phyloP scores from a whole-genome alignment of 2,113 vertebrate species.

The Chaetodon auriga region DNA sequence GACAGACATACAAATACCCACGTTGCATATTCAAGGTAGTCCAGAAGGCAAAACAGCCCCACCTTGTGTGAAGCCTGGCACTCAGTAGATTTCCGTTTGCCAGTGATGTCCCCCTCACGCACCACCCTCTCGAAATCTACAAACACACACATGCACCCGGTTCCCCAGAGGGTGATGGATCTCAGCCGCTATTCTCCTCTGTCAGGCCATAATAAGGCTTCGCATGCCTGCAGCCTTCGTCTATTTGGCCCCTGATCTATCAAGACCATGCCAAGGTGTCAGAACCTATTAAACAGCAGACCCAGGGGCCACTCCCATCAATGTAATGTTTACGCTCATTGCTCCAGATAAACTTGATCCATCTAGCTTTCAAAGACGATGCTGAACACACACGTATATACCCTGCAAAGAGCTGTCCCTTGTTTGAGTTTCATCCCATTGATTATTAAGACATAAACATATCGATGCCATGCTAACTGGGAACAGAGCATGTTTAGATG shows the following conservation, averaged over 20 bases:
- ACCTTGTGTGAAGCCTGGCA: conserved; percentile 45
- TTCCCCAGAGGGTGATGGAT: conserved; percentile 73
- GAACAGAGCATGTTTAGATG: neutral
- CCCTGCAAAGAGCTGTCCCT: no score
- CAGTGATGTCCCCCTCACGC: conserved; percentile 30
- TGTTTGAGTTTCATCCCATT: neutral
- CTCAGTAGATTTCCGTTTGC: conserved; percentile 53
- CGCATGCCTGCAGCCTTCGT: conserved; percentile 61
- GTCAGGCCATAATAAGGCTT: conserved; percentile 68
- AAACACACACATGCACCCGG: conserved; percentile 61
- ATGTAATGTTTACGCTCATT: conserved; percentile 65
- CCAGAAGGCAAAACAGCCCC: conserved; percentile 39
- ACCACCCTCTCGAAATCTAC: conserved; percentile 41
- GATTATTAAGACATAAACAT: neutral
- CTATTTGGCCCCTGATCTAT: conserved; percentile 71
- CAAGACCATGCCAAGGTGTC: conserved; percentile 64
- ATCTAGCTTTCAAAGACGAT: conserved; percentile 31
- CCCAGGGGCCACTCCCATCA: conserved; percentile 55
- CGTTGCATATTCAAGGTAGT: conserved; percentile 37
- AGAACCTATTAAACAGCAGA: conserved; percentile 65
- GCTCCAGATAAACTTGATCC: conserved; percentile 55
- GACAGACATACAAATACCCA: conserved; percentile 13
- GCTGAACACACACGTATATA: neutral
- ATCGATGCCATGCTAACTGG: neutral
- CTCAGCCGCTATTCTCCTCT: conserved; percentile 51